These are phyloP conservation scores for Cotesia congregata DNA, from an alignment of 2,888 invertebrate species.

Conservation along the genomic window DNA sequence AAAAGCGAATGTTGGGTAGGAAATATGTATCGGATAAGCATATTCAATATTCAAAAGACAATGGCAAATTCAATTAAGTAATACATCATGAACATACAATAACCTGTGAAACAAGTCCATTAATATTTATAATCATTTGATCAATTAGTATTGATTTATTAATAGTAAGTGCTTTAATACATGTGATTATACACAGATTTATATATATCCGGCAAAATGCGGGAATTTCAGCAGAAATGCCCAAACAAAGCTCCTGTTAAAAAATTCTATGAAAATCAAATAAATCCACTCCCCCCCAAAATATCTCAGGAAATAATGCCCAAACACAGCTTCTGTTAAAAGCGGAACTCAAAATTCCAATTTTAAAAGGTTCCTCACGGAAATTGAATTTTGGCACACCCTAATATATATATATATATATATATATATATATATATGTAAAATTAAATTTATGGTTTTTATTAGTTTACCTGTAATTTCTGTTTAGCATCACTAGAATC, in stretches of 20 bases:
- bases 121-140: not conserved
- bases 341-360: no score
- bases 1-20: not conserved
- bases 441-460: not conserved
- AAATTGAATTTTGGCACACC: no score
- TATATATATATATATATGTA: not conserved
- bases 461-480: constrained; percentile 79
- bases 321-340: no score
- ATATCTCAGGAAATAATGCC: no score
- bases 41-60: not conserved
- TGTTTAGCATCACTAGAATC: constrained; percentile 75
- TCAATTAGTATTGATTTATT: not conserved
- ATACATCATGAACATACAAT: not conserved
- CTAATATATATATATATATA: not conserved
- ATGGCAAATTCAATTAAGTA: not conserved
- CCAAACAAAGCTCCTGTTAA: no score
- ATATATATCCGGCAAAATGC: no score
- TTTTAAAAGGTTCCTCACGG: no score
- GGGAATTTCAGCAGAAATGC: no score
- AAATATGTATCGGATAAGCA: not conserved
- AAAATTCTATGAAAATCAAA: no score
- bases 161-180: no score
- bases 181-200: not conserved
- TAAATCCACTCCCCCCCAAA: no score
- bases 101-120: not conserved